Conservation (phyloP, 2,113 vertebrate species). For the Bos indicus region DNA sequence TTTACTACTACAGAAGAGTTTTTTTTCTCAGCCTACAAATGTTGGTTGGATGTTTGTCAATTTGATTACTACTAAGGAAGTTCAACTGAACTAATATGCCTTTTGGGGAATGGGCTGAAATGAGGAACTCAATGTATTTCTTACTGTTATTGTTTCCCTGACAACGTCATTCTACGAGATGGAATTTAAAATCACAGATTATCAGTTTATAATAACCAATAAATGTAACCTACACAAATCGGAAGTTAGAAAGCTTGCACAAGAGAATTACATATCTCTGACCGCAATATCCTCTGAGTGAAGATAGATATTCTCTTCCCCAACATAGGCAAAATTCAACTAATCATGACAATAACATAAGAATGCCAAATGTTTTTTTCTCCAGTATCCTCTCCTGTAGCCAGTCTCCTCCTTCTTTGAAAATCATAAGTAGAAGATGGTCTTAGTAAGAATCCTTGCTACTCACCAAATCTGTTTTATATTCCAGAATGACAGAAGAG, state of each 20-base stretch:
- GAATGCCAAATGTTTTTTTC: not conserved
- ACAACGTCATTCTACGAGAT: not conserved
- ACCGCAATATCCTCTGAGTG: not conserved
- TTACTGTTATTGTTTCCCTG: not conserved
- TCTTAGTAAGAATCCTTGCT: not conserved
- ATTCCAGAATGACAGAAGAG: not conserved
- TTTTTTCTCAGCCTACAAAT: not conserved
- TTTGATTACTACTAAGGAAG: not conserved
- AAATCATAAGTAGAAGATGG: not conserved
- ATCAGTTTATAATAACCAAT: not conserved
- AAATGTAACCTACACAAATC: not conserved
- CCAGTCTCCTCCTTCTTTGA: not conserved
- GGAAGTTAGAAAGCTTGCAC: not conserved
- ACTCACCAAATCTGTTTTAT: not conserved
- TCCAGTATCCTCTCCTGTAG: not conserved
- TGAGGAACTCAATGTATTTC: not conserved
- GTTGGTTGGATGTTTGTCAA: not conserved
- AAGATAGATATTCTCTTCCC: not conserved
- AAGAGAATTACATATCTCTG: not conserved
- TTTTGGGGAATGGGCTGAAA: not conserved
- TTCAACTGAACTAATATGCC: not conserved
- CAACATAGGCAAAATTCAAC: not conserved
- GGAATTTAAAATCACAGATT: not conserved
- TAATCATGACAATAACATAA: not conserved
- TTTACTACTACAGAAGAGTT: not conserved